A percentile compares a stretch with the other conserved stretches of the same genome.
Conservation (phyloP, 2,888 invertebrate species). For the Mythimna impura region DNA sequence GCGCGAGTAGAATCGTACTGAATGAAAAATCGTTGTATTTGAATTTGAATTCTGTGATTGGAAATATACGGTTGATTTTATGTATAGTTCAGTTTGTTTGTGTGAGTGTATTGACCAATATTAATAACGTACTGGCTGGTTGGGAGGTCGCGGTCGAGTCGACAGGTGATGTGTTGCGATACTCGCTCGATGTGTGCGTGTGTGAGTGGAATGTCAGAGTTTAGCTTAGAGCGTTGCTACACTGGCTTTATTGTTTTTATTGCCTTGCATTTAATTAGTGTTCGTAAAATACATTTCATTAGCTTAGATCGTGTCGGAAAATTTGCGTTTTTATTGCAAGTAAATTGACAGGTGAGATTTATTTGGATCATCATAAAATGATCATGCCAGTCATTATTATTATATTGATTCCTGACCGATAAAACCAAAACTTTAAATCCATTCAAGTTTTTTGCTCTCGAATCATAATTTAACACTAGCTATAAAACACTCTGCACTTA, state of each 20-base stretch:
- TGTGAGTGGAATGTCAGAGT: constrained; percentile 88
- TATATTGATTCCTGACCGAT: constrained; percentile 19
- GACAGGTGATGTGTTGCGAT: constrained; percentile 86
- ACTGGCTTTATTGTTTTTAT: constrained; percentile 64
- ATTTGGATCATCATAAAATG: constrained; percentile 30
- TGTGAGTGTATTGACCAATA: constrained; percentile 87
- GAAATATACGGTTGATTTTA: constrained; percentile 69
- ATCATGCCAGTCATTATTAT: constrained; percentile 34
- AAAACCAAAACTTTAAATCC: constrained; percentile 17
- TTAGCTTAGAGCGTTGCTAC: constrained; percentile 71
- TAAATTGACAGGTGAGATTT: constrained; percentile 30
- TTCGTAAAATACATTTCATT: constrained; percentile 33
- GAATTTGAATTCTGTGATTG: constrained; percentile 67
- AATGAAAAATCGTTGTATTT: constrained; percentile 66
- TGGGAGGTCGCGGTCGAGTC: constrained; percentile 85
- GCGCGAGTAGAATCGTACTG: constrained; percentile 73
- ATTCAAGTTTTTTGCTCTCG: background rate
- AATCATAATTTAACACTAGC: background rate
- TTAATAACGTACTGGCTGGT: constrained; percentile 82
- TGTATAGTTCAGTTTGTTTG: constrained; percentile 45
- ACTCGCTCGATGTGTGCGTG: constrained; percentile 74
- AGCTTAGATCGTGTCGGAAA: constrained; percentile 28
- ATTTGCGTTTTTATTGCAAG: constrained; percentile 34
- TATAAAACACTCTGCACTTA: background rate
- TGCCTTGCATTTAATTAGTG: constrained; percentile 58